Base-by-base conservation (phyloP, 2,113 vertebrate species). In the Nycticebus coucang region DNA sequence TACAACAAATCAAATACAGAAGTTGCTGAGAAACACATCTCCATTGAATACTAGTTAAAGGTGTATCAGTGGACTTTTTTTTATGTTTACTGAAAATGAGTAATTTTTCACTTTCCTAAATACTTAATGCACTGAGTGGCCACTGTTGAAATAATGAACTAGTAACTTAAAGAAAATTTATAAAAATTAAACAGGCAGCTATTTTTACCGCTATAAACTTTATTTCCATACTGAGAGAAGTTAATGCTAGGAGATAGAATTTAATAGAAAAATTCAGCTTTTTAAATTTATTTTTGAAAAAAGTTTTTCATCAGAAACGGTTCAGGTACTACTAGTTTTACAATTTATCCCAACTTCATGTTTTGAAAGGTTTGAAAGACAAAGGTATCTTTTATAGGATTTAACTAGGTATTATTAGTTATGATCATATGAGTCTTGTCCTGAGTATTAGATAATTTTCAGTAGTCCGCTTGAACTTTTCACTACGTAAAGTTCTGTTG, bases 121-220 rank as follows among this genome's bases (percentile, higher is more conserved):
- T 84, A 87, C 74, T 79, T 90, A 22, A 50, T 87, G 59, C 3
- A 45, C 2, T 41, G 14, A 93, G 26, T 28, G 71, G 41, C 33
- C 83, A 7, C 74, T 95, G 24, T 95, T 91, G 72, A 88, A 91
- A n/a, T 71, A 92, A 53, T 90, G 12, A 69, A 83, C 5, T 79
- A 71, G 71, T 3, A 7, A n/a, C 64, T 86, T 77, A 88, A 74
- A 37, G 77, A 79, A 75, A 68, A 37, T 26, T 83, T 95, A 93
- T 66, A 74, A 72, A 79, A 95, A 69, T 91, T 81, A 95, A 93
- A 75, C 87, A 41, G 94, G 77, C 33, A 93, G 6, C 95, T 95
- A 22, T 85, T 91, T 97, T 87, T 62, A 87, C 62, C 37, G 87
- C 41, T 7, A 6, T 77, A 60, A n/a, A 74, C 50, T 95, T 97